Base-by-base conservation (phyloP, 1,140 invertebrate species). In the Trichomalopsis sarcophagae region DNA sequence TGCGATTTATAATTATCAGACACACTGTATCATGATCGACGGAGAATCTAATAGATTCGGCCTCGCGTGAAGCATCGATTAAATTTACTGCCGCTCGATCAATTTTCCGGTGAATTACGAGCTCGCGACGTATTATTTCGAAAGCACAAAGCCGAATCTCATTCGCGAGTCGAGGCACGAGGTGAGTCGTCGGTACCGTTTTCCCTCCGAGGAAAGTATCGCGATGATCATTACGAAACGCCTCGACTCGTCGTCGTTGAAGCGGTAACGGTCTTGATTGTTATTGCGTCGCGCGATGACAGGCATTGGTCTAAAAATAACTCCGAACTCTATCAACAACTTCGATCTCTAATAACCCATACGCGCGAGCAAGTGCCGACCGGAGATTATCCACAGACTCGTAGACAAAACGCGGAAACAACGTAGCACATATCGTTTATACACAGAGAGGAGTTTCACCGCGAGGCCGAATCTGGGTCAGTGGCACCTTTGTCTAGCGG, bases 401-500 rank as follows among this genome's bases (percentile, higher is more conserved):
- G 5, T 10, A 13, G 27, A 21, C 69, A 13, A 2, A 73, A 73
- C 27, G 27, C 69, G 69, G 33, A 73, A 73, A 62, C 21, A 62
- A n/a, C 55, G 17, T 17, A 62, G 4, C 17, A 6, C 21, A 62
- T n/a, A 55, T 5, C 50, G 50, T 55, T 17, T 55, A 55, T 14
- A 17, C 17, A 62, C 55, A 9, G 5, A n/a, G 55, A 62, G 69
- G 73, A 87, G 83, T 89, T 89, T 89, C 88, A 86, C 88, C 85
- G 68, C 85, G 68, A 71, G 33, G 33, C n/a, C 40, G 40, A 68
- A 88, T 87, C 79, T 87, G 78, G 88, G 88, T 89, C 86, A 88
- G 86, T 86, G 86, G 86, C 86, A 89, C 86, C 88, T 89, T 88
- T 88, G 86, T 89, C 87, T 88, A 88, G 83, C 83, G 76, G 74